phyloP scores from a whole-genome alignment of 2,888 invertebrate species.

The Callyntrura sp. region DNA sequence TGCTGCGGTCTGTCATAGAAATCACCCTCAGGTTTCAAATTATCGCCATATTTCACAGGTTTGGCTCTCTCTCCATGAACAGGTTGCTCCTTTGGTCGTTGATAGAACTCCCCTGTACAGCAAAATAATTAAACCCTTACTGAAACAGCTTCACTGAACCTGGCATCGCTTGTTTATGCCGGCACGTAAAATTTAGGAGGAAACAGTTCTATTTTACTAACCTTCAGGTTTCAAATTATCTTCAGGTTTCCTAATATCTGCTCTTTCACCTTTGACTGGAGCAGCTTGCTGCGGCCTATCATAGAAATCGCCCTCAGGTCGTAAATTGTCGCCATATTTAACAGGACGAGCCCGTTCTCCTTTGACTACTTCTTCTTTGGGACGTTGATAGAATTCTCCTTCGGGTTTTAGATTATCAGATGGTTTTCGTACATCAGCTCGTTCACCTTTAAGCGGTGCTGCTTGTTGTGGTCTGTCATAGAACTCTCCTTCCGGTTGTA shows the following conservation, averaged over 20 bases:
- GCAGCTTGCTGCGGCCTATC: slow-evolving; percentile 86
- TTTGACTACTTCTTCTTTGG: slow-evolving; percentile 41
- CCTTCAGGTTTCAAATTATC: slow-evolving; percentile 87
- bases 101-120: slow-evolving; percentile 87
- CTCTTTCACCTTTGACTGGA: slow-evolving; percentile 84
- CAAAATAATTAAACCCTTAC: no score
- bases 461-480: slow-evolving; percentile 86
- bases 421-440: slow-evolving; percentile 31
- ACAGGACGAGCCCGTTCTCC: slow-evolving; percentile 84
- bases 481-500: slow-evolving; percentile 89
- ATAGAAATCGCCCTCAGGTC: slow-evolving; percentile 88
- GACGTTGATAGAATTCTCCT: slow-evolving; percentile 85
- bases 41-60: slow-evolving; percentile 86
- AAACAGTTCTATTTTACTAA: slow-evolving; percentile 85
- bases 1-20: slow-evolving; percentile 83
- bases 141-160: no score
- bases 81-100: slow-evolving; percentile 86
- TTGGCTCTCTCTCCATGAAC: slow-evolving; percentile 86
- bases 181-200: no score
- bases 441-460: slow-evolving; percentile 84
- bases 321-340: slow-evolving; percentile 83
- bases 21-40: slow-evolving; percentile 87
- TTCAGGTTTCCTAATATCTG: slow-evolving; percentile 84
- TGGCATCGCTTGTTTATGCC: no score
- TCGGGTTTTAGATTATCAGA: slow-evolving; percentile 87